Evolutionary conservation across 2,888 invertebrate genomes (phyloP), one percentile per base, ranked within the genome.

Genomic region (Platycheirus rosarum): DNA sequence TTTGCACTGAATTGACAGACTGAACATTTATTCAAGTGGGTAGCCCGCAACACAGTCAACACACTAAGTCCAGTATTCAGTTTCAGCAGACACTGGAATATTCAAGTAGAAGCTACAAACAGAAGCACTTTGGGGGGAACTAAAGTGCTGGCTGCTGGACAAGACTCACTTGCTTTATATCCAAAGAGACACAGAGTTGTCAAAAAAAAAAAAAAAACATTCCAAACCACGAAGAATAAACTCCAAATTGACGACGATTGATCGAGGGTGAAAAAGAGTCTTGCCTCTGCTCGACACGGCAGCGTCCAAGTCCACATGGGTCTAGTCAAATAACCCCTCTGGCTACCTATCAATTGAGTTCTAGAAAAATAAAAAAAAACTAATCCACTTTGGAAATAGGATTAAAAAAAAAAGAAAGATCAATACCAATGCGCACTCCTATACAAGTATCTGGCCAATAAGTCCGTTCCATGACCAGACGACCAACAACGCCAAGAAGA

Each of bases 311-410:
- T 42, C 46, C 37, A 82, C 71, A 68, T 77, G 60, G 37, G 55
- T 16, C 68, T 77, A 55, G 63, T 77, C 82, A 82, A 82, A 82
- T 62, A 68, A 55, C 82, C 71, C 82, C 71, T 16, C 65, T 68
- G 68, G 82, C 82, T 73, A 69, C 57, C 79, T 63, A 79, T 79
- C 74, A 74, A 69, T 74, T 79, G 66, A 62, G 42, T 62, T 53
- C 68, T 62, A 57, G 73, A 65, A 32, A 11, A 48, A 40, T 7
- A 51, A 40, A 49, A 44, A 66, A 44, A 40, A 14, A 16, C 8
- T 49, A 51, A 46, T 57, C 62, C 51, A 26, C 40, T 32, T 18
- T 18, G 23, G 55, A 11, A 48, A 46, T 42, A 44, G 32, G 68
- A 46, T 46, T 37, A 11, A 44, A 68, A 53, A 51, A 46, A 26